Evolutionary conservation across 2,888 invertebrate genomes (phyloP), one percentile per base, ranked within the genome.

Genomic region (Ichneumoninae sp.): DNA sequence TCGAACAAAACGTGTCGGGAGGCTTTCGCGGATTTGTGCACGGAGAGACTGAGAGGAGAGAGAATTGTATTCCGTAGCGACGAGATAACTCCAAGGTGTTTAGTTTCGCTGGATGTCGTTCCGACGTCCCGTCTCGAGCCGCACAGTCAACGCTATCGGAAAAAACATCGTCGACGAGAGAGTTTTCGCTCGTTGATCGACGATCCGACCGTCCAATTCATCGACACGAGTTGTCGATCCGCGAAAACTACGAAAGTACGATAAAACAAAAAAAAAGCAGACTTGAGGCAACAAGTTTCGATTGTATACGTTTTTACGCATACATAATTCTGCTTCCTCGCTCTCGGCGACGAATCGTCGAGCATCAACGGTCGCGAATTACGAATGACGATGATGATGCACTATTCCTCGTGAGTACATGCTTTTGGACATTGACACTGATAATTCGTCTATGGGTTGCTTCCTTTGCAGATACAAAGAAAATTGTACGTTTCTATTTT

Each of bases 341-440:
- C 22, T 8, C 10, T 60, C n/a, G 10, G 26, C 6, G 26, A 30
- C 26, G 60, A 22, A 13, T 52, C 57, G 22, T 36, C 33, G 60
- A 40, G 69, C 50, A 52, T 60, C 13, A 54, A 66, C 70, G 50
- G 40, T 47, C 7, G 19, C 33, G n/a, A 44, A 13, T 40, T 2
- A 40, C 54, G n/a, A 33, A 69, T 26, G 62, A 72, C 66, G 47
- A 80, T 80, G 80, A 80, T 47, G 33, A 60, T 72, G 80, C 80
- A 68, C 47, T 68, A 80, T 80, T 80, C 22, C 33, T 47, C 19
- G 80, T 80, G 80, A 80, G 71, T 47, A 26, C 60, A 40, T 5
- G 40, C 40, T 40, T 40, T 40, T 40, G 40, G 40, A 40, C 40
- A 40, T 40, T 40, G 40, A 40, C 40, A 10, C 10, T 10, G 8